Percentiles rank a stretch among this genome's conserved stretches.
phyloP scores from a whole-genome alignment of 2,113 vertebrate species.

The Phalacrocorax aristotelis region DNA sequence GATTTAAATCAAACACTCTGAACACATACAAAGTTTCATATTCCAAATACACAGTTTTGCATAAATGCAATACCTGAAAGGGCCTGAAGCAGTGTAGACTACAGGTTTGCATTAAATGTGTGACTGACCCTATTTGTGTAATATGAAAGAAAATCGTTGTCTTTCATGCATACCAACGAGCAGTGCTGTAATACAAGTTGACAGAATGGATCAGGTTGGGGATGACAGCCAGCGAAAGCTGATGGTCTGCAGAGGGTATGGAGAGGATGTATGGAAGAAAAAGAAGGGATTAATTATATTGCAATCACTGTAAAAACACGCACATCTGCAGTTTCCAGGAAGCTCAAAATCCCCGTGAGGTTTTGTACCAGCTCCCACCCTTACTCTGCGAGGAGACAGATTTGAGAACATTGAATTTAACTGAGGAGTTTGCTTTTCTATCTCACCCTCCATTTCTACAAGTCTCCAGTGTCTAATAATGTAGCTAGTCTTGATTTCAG shows the following conservation, averaged over 20 bases:
- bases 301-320: neutral
- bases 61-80: neutral
- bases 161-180: neutral
- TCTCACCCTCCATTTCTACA: neutral
- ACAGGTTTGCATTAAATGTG: neutral
- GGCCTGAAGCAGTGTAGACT: neutral
- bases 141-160: neutral
- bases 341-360: neutral
- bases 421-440: neutral
- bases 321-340: neutral
- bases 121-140: neutral
- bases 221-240: neutral
- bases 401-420: neutral
- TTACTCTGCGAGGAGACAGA: neutral
- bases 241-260: neutral
- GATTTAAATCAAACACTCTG: neutral
- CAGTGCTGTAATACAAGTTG: neutral
- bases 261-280: neutral
- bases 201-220: neutral
- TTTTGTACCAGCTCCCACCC: neutral
- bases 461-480: neutral
- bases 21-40: neutral
- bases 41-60: neutral
- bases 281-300: neutral
- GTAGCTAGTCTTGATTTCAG: neutral